A percentile compares a stretch with the other conserved stretches of the same genome.
Conservation (phyloP, 2,113 vertebrate species). For the Melanostigma gelatinosum region DNA sequence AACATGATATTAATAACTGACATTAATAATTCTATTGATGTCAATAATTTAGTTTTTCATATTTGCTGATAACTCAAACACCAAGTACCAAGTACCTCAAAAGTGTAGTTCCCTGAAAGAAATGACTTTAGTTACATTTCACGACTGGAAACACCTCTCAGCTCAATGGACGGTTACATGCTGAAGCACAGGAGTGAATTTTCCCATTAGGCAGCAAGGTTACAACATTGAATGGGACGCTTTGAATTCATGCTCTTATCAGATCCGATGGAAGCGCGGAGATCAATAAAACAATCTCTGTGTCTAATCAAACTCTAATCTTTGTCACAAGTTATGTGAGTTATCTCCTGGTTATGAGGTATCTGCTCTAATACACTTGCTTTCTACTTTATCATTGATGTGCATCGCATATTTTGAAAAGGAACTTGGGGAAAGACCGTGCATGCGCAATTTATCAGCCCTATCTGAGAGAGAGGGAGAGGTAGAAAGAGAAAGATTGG, state of each 20-base stretch:
- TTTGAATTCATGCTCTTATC: constrained; percentile 60
- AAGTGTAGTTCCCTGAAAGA: neutral
- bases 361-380: constrained; percentile 48
- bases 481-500: constrained; percentile 50
- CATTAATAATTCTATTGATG: too few species aligned
- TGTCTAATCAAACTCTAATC: constrained; percentile 62
- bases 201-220: constrained; percentile 42
- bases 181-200: constrained; percentile 17
- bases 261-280: constrained; percentile 26
- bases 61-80: too few species aligned
- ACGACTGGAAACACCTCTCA: neutral
- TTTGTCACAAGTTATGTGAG: constrained; percentile 49
- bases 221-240: constrained; percentile 41
- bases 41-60: too few species aligned
- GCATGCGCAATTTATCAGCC: constrained; percentile 43
- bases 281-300: constrained; percentile 69
- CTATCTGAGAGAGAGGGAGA: constrained; percentile 44
- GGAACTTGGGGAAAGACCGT: constrained; percentile 36
- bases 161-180: constrained; percentile 20
- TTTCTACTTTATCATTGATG: constrained; percentile 59
- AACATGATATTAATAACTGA: too few species aligned
- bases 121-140: neutral
- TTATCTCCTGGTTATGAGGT: constrained; percentile 62
- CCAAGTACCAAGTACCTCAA: neutral
- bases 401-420: constrained; percentile 52